A percentile compares a stretch with the other conserved stretches of the same genome.
Conservation (phyloP, 2,113 vertebrate genomes). For the Marmota monax region DNA sequence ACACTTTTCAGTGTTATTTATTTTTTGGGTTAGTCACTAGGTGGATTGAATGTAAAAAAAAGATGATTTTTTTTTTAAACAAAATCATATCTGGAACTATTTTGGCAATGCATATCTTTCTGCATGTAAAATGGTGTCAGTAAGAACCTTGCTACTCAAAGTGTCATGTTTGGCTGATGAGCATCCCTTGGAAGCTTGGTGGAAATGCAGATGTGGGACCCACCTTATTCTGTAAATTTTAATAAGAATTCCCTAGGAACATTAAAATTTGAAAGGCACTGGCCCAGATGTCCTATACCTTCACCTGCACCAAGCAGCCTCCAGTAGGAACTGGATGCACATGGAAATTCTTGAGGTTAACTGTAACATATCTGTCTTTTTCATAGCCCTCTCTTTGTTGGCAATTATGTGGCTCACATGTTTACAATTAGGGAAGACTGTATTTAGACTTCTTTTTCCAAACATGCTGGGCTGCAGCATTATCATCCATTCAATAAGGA, state of each 20-base stretch:
- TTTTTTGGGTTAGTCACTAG: conserved; percentile 28
- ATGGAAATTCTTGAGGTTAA: not conserved
- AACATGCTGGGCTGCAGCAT: not conserved
- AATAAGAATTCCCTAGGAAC: not conserved
- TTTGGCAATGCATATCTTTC: not conserved
- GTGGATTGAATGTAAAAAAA: conserved; percentile 9
- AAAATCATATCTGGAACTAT: not conserved
- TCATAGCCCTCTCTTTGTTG: not conserved
- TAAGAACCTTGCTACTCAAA: not conserved
- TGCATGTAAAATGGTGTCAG: not conserved
- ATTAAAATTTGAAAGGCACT: not conserved
- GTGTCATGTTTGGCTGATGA: not conserved
- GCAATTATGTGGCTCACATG: not conserved
- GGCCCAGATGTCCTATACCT: not conserved
- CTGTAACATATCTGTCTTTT: not conserved
- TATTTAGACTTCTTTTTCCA: conserved; percentile 1
- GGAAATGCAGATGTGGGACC: not conserved
- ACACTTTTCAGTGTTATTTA: not conserved
- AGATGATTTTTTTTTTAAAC: not conserved
- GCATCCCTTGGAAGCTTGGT: not conserved
- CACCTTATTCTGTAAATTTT: not conserved
- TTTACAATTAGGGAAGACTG: not conserved
- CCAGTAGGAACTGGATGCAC: not conserved
- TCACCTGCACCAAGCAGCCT: not conserved
- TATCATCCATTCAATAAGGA: not conserved